Base-by-base conservation (phyloP, 2,113 vertebrate genomes). In the Sciurus niger region DNA sequence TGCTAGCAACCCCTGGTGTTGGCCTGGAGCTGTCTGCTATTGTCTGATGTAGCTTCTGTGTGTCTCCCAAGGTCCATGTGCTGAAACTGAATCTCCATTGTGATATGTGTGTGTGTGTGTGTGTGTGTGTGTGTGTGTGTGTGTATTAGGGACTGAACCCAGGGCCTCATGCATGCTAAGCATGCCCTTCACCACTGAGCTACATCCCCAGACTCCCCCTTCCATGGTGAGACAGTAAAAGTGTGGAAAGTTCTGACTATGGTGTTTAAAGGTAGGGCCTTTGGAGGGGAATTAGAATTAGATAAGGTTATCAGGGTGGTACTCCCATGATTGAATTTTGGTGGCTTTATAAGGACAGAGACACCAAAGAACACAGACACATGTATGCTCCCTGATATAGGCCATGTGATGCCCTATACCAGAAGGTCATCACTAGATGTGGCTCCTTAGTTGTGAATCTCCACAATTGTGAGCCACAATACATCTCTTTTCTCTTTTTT, bases 11-110 rank as follows among this genome's bases (percentile, higher is more conserved):
- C 20, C 34, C 18, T 1, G 1, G 34, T 3, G 1, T 51, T 40
- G 58, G n/a, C 30, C n/a, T 17, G 34, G 14, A 85, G 18, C 5
- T 1, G 4, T 18, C 0, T 17, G 51, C 53, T 48, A n/a, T 2
- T 6, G 9, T 28, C 13, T 18, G 6, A 22, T n/a, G 14, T 3
- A 24, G 9, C 30, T 28, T 68, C 32, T n/a, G 8, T 72, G n/a
- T 22, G 83, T 25, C 43, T 63, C 83, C 14, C 30, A 34, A 80
- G 76, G 8, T 58, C 55, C 16, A 11, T 25, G 28, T 24, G 8
- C 6, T 77, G 30, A 88, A 40, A 43, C 11, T 46, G 22, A 48
- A 34, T 87, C 22, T 25, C 37, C 67, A 58, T 43, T 40, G n/a
- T 73, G 51, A 60, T 60, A 1, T 60, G 5, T 60, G 22, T 63